These are phyloP conservation scores for Hiodon tergisus DNA, from an alignment of 2,113 vertebrate genomes.

Conservation along the genomic window DNA sequence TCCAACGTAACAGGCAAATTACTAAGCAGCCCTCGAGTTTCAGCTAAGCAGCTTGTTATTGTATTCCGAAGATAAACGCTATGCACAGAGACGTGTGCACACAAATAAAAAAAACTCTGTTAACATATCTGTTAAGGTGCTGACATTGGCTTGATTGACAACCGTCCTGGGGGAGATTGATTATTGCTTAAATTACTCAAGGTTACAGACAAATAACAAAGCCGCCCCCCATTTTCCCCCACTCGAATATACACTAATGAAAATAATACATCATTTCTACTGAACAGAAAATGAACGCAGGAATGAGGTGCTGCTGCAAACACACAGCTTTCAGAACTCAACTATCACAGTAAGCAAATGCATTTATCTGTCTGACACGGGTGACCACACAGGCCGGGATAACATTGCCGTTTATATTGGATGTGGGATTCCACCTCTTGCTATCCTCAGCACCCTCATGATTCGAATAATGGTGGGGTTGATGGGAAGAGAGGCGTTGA, in stretches of 20 bases:
- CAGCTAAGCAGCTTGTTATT: no score
- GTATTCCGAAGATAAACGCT: no score
- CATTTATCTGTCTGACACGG: neutral
- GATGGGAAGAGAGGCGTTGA: slow-evolving; percentile 70
- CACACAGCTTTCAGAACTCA: neutral
- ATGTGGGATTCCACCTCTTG: slow-evolving; percentile 56
- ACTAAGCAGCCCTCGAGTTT: no score
- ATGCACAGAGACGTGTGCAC: neutral
- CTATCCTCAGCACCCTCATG: slow-evolving; percentile 75
- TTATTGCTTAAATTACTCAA: neutral
- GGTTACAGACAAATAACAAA: neutral
- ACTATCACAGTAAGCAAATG: neutral
- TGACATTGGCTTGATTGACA: neutral
- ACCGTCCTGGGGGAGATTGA: neutral
- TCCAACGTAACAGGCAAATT: no score
- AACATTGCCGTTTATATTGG: neutral
- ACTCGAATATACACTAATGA: neutral
- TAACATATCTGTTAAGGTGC: neutral
- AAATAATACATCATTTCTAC: neutral
- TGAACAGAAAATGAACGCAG: neutral
- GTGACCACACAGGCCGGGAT: neutral
- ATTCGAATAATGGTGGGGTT: slow-evolving; percentile 79
- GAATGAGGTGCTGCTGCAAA: neutral
- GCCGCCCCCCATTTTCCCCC: neutral
- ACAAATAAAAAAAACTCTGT: neutral